Evolutionary conservation across 2,797 vertebrate species (phyloP), one percentile per base, ranked within the genome.

Genomic region (Pristis pectinata): DNA sequence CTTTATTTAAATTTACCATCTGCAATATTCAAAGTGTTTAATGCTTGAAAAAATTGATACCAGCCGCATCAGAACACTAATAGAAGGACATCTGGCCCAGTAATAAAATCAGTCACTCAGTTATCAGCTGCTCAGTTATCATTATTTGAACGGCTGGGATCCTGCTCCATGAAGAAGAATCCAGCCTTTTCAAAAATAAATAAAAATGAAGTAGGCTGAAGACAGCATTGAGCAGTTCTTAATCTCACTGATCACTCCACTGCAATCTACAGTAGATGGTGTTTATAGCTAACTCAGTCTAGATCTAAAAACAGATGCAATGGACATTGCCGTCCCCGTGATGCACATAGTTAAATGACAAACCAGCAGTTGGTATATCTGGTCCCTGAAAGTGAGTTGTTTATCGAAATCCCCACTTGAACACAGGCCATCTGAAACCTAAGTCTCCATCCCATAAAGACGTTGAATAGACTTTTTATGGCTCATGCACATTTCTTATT

Each of bases 91-190:
- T 91, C 87, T 91, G 87, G 87, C 61, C n/a, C 34, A 3, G 37
- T 91, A 91, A 91, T 91, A 91, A 91, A 87, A 91, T 64, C 87
- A 91, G 61, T 91, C 87, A 67, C 87, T 91, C 87, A 41, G 53
- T 59, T 59, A 59, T 59, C 83, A 56, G 53, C 83, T 3, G 30
- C 83, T n/a, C 53, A 56, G n/a, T 67, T 91, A 41, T 91, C 87
- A 91, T 67, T 67, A 41, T 67, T 64, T 91, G 87, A 91, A 27
- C 61, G 30, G n/a, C 61, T 67, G 61, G 59, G 37, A 61, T 67
- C 87, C 87, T 67, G n/a, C 56, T 64, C 53, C 49, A 22, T 37
- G 59, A 64, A 64, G 59, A 91, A 67, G 61, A 67, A 9, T 22
- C 87, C 61, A 67, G 87, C 61, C 61, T 67, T 91, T 67, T 67